Evolutionary conservation across 2,888 invertebrate genomes (phyloP).

Genomic region (Pollenia griseotomentosa): DNA sequence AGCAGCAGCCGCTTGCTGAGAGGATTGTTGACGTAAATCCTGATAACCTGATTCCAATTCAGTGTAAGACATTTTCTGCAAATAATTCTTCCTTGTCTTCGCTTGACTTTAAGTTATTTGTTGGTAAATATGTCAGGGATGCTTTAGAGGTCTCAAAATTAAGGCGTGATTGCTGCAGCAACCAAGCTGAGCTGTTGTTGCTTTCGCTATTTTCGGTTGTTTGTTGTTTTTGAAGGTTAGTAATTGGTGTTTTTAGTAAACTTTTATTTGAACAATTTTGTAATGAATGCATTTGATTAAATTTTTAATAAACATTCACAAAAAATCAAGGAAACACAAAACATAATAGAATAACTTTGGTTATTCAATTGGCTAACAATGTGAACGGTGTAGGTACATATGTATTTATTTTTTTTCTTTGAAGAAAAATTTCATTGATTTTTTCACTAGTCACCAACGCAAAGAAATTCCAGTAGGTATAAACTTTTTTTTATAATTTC

Average conservation of each 20-base stretch:
- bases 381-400: not conserved
- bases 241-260: constrained; percentile 58
- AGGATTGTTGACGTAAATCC: constrained; percentile 86
- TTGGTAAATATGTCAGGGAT: constrained; percentile 19
- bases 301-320: constrained; percentile 37
- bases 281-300: constrained; percentile 68
- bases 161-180: constrained; percentile 33
- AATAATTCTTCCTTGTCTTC: not conserved
- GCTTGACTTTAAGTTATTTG: not conserved
- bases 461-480: not conserved
- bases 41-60: constrained; percentile 97
- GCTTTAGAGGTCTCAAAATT: not conserved
- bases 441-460: constrained; percentile 19
- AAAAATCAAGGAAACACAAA: not conserved
- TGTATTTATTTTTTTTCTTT: not conserved
- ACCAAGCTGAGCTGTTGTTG: not conserved
- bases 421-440: constrained; percentile 40
- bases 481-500: not conserved
- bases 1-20: constrained; percentile 85
- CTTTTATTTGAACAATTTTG: constrained; percentile 61
- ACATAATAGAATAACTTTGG: not conserved
- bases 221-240: constrained; percentile 53
- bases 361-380: not conserved
- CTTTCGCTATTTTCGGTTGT: constrained; percentile 26
- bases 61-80: constrained; percentile 91